Percentiles rank a stretch among this genome's conserved stretches.
phyloP scores from a whole-genome alignment of 2,888 invertebrate genomes.

The Pemphredon lugubris region DNA sequence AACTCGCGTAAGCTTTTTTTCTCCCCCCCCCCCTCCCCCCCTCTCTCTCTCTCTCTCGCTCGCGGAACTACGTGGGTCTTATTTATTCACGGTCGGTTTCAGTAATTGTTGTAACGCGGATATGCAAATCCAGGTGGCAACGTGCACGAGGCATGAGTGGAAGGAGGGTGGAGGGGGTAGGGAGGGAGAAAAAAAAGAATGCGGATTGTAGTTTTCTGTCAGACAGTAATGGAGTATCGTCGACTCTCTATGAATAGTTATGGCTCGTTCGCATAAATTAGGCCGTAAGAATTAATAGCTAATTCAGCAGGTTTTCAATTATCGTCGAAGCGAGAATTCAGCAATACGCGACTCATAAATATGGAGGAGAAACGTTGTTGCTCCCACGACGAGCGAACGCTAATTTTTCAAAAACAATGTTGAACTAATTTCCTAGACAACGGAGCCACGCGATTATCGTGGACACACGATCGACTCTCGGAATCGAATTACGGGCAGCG shows the following conservation, averaged over 20 bases:
- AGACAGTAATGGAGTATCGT: constrained; percentile 49
- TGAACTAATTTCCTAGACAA: constrained; percentile 23
- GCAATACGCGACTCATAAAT: constrained; percentile 60
- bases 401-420: constrained; percentile 12
- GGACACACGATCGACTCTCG: not conserved
- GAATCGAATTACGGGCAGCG: no score
- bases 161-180: not conserved
- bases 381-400: constrained; percentile 13
- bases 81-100: constrained; percentile 20
- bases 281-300: constrained; percentile 58
- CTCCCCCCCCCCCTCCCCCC: no score
- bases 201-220: constrained; percentile 48
- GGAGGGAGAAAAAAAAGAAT: constrained; percentile 12
- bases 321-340: constrained; percentile 56
- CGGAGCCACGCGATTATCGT: not conserved
- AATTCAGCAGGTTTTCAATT: constrained; percentile 67
- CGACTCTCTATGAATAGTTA: constrained; percentile 65
- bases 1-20: no score
- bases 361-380: constrained; percentile 44
- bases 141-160: constrained; percentile 2
- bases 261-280: constrained; percentile 64
- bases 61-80: constrained; percentile 1
- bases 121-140: constrained; percentile 44
- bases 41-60: no score
- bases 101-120: constrained; percentile 32